Evolutionary conservation across 2,797 vertebrate genomes (phyloP).

Genomic region (Helicolenus hilgendorfi): DNA sequence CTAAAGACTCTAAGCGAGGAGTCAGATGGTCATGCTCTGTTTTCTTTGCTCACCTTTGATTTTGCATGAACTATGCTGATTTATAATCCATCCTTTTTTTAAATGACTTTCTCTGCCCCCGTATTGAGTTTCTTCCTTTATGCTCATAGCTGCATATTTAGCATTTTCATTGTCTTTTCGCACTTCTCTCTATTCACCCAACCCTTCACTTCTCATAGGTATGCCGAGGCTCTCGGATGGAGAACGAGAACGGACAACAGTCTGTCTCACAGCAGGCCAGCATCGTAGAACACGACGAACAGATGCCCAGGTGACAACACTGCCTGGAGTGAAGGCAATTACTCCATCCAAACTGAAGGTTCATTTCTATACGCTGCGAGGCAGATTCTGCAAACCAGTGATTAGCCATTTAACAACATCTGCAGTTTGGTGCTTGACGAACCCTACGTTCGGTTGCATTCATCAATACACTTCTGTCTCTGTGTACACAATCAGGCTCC

Average conservation of each 20-base stretch:
- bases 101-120: not conserved
- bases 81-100: conserved; percentile 7
- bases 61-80: conserved; percentile 22
- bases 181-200: conserved; percentile 1
- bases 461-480: conserved; percentile 45
- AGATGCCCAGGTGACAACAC: conserved; percentile 71
- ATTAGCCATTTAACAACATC: conserved; percentile 66
- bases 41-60: conserved; percentile 35
- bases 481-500: conserved; percentile 49
- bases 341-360: conserved; percentile 44
- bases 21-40: conserved; percentile 34
- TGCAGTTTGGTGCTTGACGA: conserved; percentile 44
- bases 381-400: conserved; percentile 44
- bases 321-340: conserved; percentile 46
- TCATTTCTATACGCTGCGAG: conserved; percentile 22
- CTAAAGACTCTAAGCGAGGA: not conserved
- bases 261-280: conserved; percentile 54
- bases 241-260: conserved; percentile 28
- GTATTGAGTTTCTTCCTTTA: not conserved
- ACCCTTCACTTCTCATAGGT: conserved; percentile 11
- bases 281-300: conserved; percentile 43
- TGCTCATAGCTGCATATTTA: not conserved
- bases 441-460: conserved; percentile 36
- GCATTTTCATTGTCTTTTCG: conserved; percentile 3
- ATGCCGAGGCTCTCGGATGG: not conserved